A percentile compares a stretch with the other conserved stretches of the same genome.
These are phyloP conservation scores for Gastrophryne carolinensis DNA, from an alignment of 2,797 vertebrate species.

Conservation along the genomic window DNA sequence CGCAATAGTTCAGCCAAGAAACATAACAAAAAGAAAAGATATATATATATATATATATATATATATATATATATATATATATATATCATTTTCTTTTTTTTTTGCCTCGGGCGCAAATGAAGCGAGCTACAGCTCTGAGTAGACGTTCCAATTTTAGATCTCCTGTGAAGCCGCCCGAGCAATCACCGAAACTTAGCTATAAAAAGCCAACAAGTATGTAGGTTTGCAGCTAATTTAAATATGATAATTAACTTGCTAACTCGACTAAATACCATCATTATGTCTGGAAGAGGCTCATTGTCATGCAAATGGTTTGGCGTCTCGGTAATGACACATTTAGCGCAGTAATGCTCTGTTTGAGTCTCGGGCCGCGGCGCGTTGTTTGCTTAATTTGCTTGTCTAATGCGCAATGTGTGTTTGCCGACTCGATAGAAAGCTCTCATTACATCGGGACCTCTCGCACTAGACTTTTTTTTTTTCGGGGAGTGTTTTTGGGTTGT, in stretches of 20 bases:
- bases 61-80: too few relatives aligned
- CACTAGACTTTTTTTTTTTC: not conserved
- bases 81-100: too few relatives aligned
- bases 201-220: too few relatives aligned
- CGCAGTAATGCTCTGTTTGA: constrained; percentile 19
- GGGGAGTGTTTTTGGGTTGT: too few relatives aligned
- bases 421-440: not conserved
- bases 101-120: too few relatives aligned
- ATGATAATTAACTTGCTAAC: constrained; percentile 14
- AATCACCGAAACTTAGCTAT: too few relatives aligned
- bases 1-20: too few relatives aligned
- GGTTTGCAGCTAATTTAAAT: not conserved
- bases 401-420: constrained; percentile 4
- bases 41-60: too few relatives aligned
- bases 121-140: too few relatives aligned
- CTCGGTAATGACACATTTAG: constrained; percentile 39
- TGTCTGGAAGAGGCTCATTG: constrained; percentile 21
- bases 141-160: too few relatives aligned
- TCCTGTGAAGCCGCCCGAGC: too few relatives aligned
- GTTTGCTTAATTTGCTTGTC: constrained; percentile 39
- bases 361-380: not conserved
- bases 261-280: not conserved
- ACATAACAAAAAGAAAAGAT: too few relatives aligned
- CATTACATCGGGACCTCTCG: not conserved
- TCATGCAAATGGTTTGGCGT: constrained; percentile 24